Evolutionary conservation across 2,888 invertebrate genomes (phyloP).

Genomic region (Ophraella communa): DNA sequence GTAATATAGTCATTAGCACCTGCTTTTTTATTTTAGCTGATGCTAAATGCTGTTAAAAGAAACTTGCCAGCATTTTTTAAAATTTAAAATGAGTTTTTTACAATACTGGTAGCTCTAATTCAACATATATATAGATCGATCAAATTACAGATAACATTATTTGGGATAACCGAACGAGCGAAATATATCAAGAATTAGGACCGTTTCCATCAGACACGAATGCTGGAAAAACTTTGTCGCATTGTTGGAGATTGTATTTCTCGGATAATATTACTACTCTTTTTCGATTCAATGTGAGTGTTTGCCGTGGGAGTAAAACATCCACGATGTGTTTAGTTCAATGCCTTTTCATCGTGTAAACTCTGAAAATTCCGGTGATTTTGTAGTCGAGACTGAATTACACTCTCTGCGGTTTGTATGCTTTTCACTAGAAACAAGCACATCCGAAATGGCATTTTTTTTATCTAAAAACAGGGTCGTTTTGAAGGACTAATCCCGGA

Average conservation of each 20-base stretch:
- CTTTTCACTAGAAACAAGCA: background rate
- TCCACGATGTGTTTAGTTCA: slow-evolving; percentile 41
- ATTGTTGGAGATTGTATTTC: slow-evolving; percentile 38
- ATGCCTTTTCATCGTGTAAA: slow-evolving; percentile 34
- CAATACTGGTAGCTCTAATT: too few relatives aligned
- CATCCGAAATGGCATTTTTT: background rate
- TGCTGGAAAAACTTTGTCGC: slow-evolving; percentile 26
- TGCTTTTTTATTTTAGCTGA: too few relatives aligned
- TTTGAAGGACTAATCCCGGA: background rate
- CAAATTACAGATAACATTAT: too few relatives aligned
- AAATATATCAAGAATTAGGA: too few relatives aligned
- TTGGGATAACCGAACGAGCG: too few relatives aligned
- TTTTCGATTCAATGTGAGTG: slow-evolving; percentile 29
- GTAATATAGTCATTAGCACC: too few relatives aligned
- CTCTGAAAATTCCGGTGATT: slow-evolving; percentile 28
- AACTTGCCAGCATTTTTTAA: too few relatives aligned
- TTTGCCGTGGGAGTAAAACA: slow-evolving; percentile 39
- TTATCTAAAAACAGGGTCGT: background rate
- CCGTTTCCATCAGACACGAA: slow-evolving; percentile 21
- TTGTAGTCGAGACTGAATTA: slow-evolving; percentile 4
- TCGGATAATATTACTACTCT: slow-evolving; percentile 39
- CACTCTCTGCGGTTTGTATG: background rate
- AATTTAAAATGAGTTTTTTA: too few relatives aligned
- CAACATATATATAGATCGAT: too few relatives aligned
- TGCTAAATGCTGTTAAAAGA: too few relatives aligned